Evolutionary conservation across 2,888 invertebrate genomes (phyloP), one percentile per base, ranked within the genome.

Genomic region (Eurois occulta): DNA sequence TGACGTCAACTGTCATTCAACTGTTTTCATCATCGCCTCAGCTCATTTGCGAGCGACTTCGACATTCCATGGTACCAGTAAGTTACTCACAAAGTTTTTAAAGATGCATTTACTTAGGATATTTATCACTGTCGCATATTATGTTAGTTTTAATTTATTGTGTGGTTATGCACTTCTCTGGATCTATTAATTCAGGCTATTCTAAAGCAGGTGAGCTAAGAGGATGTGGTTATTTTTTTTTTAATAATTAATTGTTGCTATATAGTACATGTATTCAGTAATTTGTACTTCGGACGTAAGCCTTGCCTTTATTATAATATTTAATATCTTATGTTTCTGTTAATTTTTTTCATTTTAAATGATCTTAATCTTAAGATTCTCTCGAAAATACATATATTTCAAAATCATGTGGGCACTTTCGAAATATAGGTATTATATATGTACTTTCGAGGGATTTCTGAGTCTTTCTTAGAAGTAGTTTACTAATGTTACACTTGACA

Each of bases 1-100:
- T 78, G 74, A 83, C 84, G 69, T 80, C 80, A 85, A 77, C 71
- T 72, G 80, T 79, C 82, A 78, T 76, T 75, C 62, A 70, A 67
- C 18, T 41, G 58, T 64, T 58, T 60, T 71, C 48, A 11, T 76
- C 60, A 74, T 78, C 76, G 73, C 77, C 72, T 80, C 76, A 79
- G 73, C 72, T 80, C 70, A 16, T 74, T 79, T 68, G 38, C 64
- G 70, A 68, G 52, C 48, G 77, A 55, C 64, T 72, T 74, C 48
- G 74, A 75, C n/a, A 74, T 77, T 77, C 70, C 87, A 87, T 88
- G 67, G 75, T 79, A 58, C 16, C 24, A 28, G 35, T 64, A 73
- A 58, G n/a, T 65, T 41, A 52, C 38, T 75, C 41, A 52, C 35
- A 38, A 55, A 52, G 52, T 46, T 84, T 70, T 77, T 66, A 48